phyloP scores from a whole-genome alignment of 2,797 vertebrate genomes.

The Coccyzus lansbergi region DNA sequence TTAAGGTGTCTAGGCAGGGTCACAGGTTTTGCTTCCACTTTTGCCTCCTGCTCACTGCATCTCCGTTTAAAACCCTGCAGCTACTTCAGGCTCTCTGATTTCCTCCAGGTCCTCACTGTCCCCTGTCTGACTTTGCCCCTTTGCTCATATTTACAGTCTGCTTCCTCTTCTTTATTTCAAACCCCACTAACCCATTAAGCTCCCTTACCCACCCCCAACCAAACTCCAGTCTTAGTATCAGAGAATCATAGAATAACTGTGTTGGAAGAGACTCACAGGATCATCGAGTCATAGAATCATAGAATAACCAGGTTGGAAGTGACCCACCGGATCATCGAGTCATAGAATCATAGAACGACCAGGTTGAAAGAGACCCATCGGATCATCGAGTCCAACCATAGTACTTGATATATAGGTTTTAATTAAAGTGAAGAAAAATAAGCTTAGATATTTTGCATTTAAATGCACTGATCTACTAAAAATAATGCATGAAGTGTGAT shows the following conservation, averaged over 20 bases:
- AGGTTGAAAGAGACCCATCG: too few species aligned
- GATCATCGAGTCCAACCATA: too few species aligned
- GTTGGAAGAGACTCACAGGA: too few species aligned
- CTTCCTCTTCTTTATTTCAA: background rate
- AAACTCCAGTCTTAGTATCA: too few species aligned
- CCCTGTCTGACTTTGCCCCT: background rate
- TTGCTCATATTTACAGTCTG: background rate
- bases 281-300: too few species aligned
- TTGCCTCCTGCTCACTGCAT: background rate
- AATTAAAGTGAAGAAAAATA: background rate
- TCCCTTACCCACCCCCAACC: background rate
- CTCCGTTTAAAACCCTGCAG: background rate
- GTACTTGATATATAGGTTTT: background rate
- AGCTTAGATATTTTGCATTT: background rate
- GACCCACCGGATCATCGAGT: too few species aligned
- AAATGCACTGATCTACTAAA: background rate
- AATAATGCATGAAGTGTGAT: background rate
- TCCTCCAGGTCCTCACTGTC: background rate
- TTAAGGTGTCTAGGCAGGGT: conserved; percentile 27
- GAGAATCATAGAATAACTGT: too few species aligned
- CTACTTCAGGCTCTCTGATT: conserved; percentile 39
- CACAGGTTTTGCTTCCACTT: conserved; percentile 38
- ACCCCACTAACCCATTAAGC: background rate
- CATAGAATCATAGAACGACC: too few species aligned
- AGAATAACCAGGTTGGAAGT: too few species aligned